These are phyloP conservation scores for Amphipoea oculea DNA, from an alignment of 2,888 invertebrate species.

Conservation along the genomic window DNA sequence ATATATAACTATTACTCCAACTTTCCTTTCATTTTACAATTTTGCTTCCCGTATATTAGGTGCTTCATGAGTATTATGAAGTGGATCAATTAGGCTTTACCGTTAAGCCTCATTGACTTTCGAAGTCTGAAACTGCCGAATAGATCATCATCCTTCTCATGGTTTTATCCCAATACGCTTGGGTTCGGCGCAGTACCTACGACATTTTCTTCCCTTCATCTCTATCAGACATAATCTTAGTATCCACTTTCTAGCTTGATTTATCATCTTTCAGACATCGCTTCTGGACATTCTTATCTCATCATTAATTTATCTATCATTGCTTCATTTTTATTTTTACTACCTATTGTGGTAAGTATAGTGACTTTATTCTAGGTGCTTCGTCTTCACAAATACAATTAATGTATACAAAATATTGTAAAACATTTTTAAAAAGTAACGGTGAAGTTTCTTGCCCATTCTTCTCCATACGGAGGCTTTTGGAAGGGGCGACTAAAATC, in stretches of 20 bases:
- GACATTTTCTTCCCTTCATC: neutral
- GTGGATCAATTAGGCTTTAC: neutral
- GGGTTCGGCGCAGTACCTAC: neutral
- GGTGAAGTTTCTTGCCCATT: too few species aligned
- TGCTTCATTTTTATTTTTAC: too few species aligned
- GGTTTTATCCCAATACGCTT: neutral
- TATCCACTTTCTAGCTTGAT: neutral
- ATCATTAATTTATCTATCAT: too few species aligned
- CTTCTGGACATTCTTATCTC: neutral
- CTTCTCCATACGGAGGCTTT: too few species aligned
- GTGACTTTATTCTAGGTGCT: too few species aligned
- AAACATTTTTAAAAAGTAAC: too few species aligned
- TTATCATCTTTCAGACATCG: neutral
- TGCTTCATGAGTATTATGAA: conserved; percentile 7
- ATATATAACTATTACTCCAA: conserved; percentile 11
- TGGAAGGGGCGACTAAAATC: too few species aligned
- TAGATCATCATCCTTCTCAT: neutral
- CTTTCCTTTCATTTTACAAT: conserved; percentile 21
- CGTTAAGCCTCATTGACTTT: neutral
- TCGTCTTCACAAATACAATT: too few species aligned
- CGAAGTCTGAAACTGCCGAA: neutral
- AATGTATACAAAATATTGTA: too few species aligned
- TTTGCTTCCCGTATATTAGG: neutral
- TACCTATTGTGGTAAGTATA: too few species aligned
- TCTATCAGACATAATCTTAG: neutral